These are phyloP conservation scores for Cettia cetti DNA, from an alignment of 2,113 vertebrate genomes.

Conservation along the genomic window DNA sequence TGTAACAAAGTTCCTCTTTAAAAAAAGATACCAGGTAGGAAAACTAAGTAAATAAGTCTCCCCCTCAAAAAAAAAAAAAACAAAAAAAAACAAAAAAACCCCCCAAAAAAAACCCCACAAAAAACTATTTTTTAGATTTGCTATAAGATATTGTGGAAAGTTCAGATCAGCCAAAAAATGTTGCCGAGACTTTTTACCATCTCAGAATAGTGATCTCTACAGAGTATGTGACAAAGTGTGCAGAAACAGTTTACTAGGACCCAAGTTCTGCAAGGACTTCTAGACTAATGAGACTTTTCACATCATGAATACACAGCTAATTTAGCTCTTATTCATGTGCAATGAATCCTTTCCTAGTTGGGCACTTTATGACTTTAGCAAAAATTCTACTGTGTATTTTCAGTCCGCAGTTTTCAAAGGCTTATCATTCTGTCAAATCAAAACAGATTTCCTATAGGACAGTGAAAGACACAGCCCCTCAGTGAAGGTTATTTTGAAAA, in stretches of 20 bases:
- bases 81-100: not conserved
- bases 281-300: not conserved
- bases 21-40: not conserved
- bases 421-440: slow-evolving; percentile 27
- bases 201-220: not conserved
- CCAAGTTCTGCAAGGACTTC: not conserved
- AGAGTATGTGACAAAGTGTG: not conserved
- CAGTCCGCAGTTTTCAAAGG: slow-evolving; percentile 4
- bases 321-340: slow-evolving; percentile 18
- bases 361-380: not conserved
- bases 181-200: not conserved
- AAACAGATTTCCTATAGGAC: not conserved
- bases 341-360: not conserved
- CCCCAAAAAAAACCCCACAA: not conserved
- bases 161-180: not conserved
- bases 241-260: not conserved
- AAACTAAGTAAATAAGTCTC: not conserved
- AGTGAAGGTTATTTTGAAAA: slow-evolving; percentile 16
- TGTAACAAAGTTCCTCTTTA: not conserved
- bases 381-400: slow-evolving; percentile 19
- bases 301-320: not conserved
- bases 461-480: not conserved
- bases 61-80: not conserved
- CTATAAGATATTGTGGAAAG: not conserved
- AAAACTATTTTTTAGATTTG: not conserved